A percentile compares a stretch with the other conserved stretches of the same genome.
These are phyloP conservation scores for Eledone cirrhosa DNA, from an alignment of 2,888 invertebrate species.

Conservation along the genomic window DNA sequence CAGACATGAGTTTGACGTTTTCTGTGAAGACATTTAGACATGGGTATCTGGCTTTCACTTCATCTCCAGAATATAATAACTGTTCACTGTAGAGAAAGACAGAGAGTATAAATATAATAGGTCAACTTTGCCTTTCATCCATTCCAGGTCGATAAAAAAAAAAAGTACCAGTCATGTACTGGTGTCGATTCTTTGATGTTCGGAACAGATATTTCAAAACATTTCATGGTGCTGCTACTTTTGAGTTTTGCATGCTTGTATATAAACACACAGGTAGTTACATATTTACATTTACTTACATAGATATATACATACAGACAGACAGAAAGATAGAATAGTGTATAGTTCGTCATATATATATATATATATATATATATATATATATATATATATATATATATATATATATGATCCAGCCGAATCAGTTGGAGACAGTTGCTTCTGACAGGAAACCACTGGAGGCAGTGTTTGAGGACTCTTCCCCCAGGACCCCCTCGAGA, in stretches of 20 bases:
- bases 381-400: not conserved
- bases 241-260: not conserved
- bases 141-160: not conserved
- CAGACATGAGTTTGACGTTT: constrained; percentile 42
- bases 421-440: not conserved
- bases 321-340: not conserved
- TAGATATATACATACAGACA: not conserved
- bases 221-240: too few relatives aligned
- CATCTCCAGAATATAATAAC: not conserved
- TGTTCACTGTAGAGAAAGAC: not conserved
- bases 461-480: too few relatives aligned
- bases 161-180: not conserved
- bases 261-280: not conserved
- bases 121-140: not conserved
- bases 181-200: too few relatives aligned
- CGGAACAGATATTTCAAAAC: too few relatives aligned
- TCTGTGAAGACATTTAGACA: constrained; percentile 40
- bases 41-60: not conserved
- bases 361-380: not conserved
- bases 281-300: not conserved
- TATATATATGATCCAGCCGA: not conserved
- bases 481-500: too few relatives aligned
- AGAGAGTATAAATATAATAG: not conserved
- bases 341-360: not conserved
- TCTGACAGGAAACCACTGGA: too few relatives aligned